phyloP scores from a whole-genome alignment of 2,888 invertebrate genomes.

The Gisinianus flammeolus region DNA sequence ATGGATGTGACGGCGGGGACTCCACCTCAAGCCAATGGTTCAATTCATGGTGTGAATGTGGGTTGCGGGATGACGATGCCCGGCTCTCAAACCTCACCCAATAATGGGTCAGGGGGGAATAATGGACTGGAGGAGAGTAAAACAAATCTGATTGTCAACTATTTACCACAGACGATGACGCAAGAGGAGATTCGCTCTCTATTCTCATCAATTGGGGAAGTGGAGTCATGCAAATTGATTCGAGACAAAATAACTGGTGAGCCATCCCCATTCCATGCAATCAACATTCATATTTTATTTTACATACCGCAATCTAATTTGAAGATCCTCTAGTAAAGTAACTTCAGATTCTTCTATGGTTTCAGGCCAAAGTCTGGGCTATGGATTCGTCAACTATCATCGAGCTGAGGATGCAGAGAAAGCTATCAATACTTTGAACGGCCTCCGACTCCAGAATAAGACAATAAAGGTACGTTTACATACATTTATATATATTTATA shows the following conservation, averaged over 20 bases:
- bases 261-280: background rate
- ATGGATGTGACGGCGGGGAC: constrained; percentile 68
- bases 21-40: constrained; percentile 82
- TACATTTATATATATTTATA: background rate
- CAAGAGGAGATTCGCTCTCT: constrained; percentile 98
- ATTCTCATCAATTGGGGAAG: constrained; percentile 98
- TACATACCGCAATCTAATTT: constrained; percentile 9
- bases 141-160: constrained; percentile 99
- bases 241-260: constrained; percentile 94
- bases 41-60: constrained; percentile 62
- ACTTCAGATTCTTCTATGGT: constrained; percentile 57
- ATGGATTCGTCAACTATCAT: constrained; percentile 99
- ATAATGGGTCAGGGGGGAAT: constrained; percentile 66
- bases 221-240: constrained; percentile 99
- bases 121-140: constrained; percentile 81
- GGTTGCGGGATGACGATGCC: constrained; percentile 61
- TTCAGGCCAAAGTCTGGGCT: constrained; percentile 95
- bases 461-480: constrained; percentile 85
- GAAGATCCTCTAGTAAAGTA: constrained; percentile 49
- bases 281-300: constrained; percentile 20
- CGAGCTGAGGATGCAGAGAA: constrained; percentile 97
- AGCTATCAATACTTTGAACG: constrained; percentile 97
- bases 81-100: constrained; percentile 62
- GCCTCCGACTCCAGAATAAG: constrained; percentile 97
- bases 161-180: constrained; percentile 99